Evolutionary conservation across 2,113 vertebrate genomes (phyloP).

Genomic region (Daphoenositta chrysoptera): DNA sequence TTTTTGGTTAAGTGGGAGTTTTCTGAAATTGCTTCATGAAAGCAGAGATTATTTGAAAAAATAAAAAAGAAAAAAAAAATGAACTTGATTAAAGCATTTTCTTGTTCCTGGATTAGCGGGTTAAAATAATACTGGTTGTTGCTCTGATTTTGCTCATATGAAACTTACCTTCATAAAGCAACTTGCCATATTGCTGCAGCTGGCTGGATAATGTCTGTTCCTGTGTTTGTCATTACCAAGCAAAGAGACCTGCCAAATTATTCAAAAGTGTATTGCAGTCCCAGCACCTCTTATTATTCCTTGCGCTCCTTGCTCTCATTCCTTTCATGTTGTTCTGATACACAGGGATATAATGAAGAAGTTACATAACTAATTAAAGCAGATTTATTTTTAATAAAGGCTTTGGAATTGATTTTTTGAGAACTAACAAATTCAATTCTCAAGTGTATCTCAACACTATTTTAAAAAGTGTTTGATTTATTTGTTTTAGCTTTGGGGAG

Average conservation of each 20-base stretch:
- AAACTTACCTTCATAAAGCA: neutral
- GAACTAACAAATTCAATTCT: neutral
- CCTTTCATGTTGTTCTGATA: neutral
- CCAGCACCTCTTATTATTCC: constrained; percentile 26
- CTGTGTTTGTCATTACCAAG: neutral
- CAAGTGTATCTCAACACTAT: neutral
- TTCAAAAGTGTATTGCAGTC: constrained; percentile 20
- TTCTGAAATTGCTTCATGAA: neutral
- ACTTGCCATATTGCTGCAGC: constrained; percentile 11
- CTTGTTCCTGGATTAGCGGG: neutral
- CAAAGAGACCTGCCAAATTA: constrained; percentile 33
- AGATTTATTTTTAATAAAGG: constrained; percentile 44
- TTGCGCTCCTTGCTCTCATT: neutral
- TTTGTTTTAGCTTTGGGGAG: neutral
- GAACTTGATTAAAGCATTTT: neutral
- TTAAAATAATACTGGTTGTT: neutral
- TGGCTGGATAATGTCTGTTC: constrained; percentile 20
- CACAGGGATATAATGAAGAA: neutral
- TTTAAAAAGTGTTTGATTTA: neutral
- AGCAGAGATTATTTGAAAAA: neutral
- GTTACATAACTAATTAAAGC: constrained; percentile 55
- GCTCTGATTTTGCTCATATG: neutral
- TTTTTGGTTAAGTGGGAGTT: neutral
- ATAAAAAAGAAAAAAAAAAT: neutral
- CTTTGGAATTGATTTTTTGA: constrained; percentile 15